phyloP scores from a whole-genome alignment of 1,140 invertebrate species.

The Lepidurus apus region DNA sequence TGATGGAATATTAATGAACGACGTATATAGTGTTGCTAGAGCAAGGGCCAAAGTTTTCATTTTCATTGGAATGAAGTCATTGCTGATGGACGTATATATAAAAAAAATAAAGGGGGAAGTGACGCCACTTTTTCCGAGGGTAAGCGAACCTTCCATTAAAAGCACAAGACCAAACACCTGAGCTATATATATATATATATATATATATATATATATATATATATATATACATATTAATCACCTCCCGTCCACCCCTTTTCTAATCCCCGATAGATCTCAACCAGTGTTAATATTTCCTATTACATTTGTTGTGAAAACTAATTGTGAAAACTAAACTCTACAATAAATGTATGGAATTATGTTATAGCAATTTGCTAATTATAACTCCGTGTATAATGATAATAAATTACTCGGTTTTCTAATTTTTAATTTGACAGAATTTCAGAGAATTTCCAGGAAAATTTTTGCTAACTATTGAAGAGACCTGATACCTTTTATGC shows the following conservation, averaged over 20 bases:
- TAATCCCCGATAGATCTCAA: not conserved
- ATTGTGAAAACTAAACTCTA: too few relatives aligned
- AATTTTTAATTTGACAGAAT: too few relatives aligned
- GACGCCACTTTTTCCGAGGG: slow-evolving; percentile 1
- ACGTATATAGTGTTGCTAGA: not conserved
- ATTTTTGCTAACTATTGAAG: too few relatives aligned
- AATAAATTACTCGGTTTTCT: too few relatives aligned
- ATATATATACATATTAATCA: not conserved
- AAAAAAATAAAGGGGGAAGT: not conserved
- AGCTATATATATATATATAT: not conserved
- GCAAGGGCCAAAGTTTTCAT: slow-evolving; percentile 23
- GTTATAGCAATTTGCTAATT: too few relatives aligned
- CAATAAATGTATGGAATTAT: too few relatives aligned
- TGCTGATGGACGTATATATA: not conserved
- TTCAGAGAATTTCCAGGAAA: too few relatives aligned
- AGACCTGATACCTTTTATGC: too few relatives aligned
- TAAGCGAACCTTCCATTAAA: not conserved
- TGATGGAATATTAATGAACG: slow-evolving; percentile 16
- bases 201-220: not conserved
- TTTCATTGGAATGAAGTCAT: not conserved
- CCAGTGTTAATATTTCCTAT: not conserved
- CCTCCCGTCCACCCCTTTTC: not conserved
- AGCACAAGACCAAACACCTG: not conserved
- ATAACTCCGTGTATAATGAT: too few relatives aligned
- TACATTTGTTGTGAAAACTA: too few relatives aligned